These are phyloP conservation scores for Suncus etruscus DNA, from an alignment of 2,113 vertebrate genomes.

Conservation along the genomic window DNA sequence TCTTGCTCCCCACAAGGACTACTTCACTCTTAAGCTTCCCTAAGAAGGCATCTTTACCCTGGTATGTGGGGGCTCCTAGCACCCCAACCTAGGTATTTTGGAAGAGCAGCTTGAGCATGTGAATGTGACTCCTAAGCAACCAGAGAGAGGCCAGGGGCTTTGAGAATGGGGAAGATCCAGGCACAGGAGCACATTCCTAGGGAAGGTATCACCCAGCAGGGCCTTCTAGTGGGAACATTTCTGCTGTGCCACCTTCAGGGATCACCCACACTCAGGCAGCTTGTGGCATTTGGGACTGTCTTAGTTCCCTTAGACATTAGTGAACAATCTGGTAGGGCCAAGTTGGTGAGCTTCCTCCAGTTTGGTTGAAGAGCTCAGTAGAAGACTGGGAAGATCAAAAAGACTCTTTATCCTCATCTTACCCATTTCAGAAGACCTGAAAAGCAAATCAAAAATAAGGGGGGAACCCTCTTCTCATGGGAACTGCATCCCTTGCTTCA, in stretches of 20 bases:
- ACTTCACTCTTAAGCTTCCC: not conserved
- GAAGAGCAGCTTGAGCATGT: not conserved
- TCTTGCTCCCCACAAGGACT: not conserved
- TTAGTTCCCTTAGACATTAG: slow-evolving; percentile 54
- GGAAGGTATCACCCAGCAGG: not conserved
- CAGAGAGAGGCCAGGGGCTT: too few relatives aligned
- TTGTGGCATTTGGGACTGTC: slow-evolving; percentile 64
- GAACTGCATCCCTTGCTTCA: not conserved
- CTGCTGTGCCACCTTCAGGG: slow-evolving; percentile 1
- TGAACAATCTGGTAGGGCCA: slow-evolving; percentile 26
- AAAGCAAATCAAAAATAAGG: not conserved
- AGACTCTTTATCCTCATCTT: not conserved
- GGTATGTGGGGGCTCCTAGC: not conserved
- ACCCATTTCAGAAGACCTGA: not conserved
- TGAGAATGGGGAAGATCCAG: not conserved
- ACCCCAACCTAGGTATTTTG: not conserved
- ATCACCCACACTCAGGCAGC: slow-evolving; percentile 62
- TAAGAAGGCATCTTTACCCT: not conserved
- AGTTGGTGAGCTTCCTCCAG: slow-evolving; percentile 26
- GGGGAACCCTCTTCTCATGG: too few relatives aligned
- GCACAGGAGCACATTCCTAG: not conserved
- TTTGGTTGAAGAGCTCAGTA: not conserved
- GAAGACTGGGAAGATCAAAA: not conserved
- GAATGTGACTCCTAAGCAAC: too few relatives aligned
- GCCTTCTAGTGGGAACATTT: slow-evolving; percentile 26